Evolutionary conservation across 2,797 vertebrate genomes (phyloP), one percentile per base, ranked within the genome.

Genomic region (Tenualosa ilisha): DNA sequence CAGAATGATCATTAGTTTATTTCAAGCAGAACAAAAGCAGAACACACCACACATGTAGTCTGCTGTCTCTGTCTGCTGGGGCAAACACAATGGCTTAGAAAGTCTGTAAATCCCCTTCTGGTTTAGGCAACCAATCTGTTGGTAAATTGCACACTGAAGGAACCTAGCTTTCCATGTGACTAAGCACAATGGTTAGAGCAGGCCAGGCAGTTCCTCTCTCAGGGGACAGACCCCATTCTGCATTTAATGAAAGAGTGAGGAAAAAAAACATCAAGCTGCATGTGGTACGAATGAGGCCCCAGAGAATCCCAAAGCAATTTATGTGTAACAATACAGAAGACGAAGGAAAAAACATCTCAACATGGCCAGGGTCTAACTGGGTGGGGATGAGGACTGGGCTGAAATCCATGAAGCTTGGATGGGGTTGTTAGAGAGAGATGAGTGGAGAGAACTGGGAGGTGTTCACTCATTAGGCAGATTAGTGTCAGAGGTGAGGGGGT

Each of bases 281-380:
- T 87, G 89, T 81, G 86, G 88, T 86, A 92, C 84, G 93, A 94
- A 95, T 88, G 87, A 93, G 86, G 87, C 91, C 89, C 93, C 13
- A 72, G 92, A 94, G 91, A 94, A 91, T 91, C 90, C 88, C 92
- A 91, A 93, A 93, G 87, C 90, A 93, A 92, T 93, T 89, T 83
- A 87, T 84, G 87, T 87, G 89, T 89, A 87, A 92, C 90, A 94
- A 91, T 90, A 86, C 90, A 86, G 59, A 63, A n/a, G 59, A 63
- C 24, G 59, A 37, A 68, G 3, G 12, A 88, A 92, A 90, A 87
- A 91, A 91, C 46, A 84, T 89, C 61, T 63, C 61, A 63, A 24
- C 61, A 59, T 22, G 89, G 75, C 26, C 68, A 65, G 72, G 65
- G 88, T 86, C 81, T 88, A 31, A 65, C n/a, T 20, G 86, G 81